Conservation (phyloP, 2,797 vertebrate genomes). For the Octomys mimax region DNA sequence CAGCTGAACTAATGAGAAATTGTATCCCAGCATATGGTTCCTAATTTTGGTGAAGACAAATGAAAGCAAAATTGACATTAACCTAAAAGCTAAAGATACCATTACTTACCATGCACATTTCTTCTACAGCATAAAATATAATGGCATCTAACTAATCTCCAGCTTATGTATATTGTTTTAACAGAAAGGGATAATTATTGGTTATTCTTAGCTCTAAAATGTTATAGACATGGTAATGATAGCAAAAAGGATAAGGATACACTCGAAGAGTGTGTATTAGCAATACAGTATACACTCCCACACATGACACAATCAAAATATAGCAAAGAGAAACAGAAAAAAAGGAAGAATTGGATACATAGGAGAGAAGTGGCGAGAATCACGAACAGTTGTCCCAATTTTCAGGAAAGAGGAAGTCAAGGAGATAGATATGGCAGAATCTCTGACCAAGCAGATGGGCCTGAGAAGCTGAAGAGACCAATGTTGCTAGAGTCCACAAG, state of each 20-base stretch:
- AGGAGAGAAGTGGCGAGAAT: background rate
- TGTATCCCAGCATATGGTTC: constrained; percentile 68
- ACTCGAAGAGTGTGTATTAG: background rate
- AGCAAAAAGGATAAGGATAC: background rate
- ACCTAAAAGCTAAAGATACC: constrained; percentile 5
- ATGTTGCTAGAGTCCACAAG: background rate
- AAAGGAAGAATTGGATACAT: background rate
- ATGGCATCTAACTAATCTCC: background rate
- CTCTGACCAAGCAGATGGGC: background rate
- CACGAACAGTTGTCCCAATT: background rate
- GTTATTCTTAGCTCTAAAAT: constrained; percentile 48
- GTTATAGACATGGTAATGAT: background rate
- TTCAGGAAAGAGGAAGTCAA: background rate
- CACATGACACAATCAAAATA: background rate
- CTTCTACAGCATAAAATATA: background rate
- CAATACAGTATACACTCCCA: background rate
- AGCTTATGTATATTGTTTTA: constrained; percentile 33
- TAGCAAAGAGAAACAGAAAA: background rate
- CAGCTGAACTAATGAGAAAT: constrained; percentile 72
- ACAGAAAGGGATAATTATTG: background rate
- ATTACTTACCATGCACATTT: background rate
- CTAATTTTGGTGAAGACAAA: constrained; percentile 36
- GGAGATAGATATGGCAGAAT: background rate
- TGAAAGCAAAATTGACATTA: constrained; percentile 54
- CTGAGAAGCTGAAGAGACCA: background rate